Evolutionary conservation across 2,113 vertebrate genomes (phyloP), one percentile per base, ranked within the genome.

Genomic region (Chelonoidis abingdonii): DNA sequence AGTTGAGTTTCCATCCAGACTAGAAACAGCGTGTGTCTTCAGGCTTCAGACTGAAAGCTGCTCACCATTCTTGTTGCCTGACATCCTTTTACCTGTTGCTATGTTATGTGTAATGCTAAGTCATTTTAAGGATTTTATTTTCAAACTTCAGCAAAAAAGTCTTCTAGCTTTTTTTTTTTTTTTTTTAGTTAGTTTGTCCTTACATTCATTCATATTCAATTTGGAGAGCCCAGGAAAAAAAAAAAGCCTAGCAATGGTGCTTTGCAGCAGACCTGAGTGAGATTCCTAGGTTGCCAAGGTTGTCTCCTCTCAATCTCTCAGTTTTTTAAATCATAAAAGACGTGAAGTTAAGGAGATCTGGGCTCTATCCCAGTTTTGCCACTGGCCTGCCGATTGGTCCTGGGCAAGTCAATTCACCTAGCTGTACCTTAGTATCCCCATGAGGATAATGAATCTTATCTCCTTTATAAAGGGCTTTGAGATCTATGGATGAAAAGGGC

Each of bases 381-480:
- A 69, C 2, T 2, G 2, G 44, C 7, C 22, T 2, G 0, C 12
- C 53, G 17, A 53, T 8, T 7, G n/a, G 81, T 84, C 69, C 14
- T 10, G 2, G 1, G 10, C 35, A 47, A 54, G 21, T 9, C 29
- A 1, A 2, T 11, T 14, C 49, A 35, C 19, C 27, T 27, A 54
- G 47, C 5, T 91, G n/a, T 38, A 59, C n/a, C 5, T 27, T 16
- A 83, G 38, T 83, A 10, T 41, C 53, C 53, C 10, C 53, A 53
- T 1, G 56, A 12, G 13, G 3, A 52, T 83, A 81, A 2, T 27
- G 25, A 72, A 21, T 69, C 44, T 57, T 49, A 11, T 6, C n/a
- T 76, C 21, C 10, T 80, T 91, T 10, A 41, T 62, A 85, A 10
- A 41, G 25, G 14, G 31, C 27, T 22, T 25, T 1, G 44, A 16